Conservation (phyloP, 2,888 invertebrate species). For the Parochlus steinenii region DNA sequence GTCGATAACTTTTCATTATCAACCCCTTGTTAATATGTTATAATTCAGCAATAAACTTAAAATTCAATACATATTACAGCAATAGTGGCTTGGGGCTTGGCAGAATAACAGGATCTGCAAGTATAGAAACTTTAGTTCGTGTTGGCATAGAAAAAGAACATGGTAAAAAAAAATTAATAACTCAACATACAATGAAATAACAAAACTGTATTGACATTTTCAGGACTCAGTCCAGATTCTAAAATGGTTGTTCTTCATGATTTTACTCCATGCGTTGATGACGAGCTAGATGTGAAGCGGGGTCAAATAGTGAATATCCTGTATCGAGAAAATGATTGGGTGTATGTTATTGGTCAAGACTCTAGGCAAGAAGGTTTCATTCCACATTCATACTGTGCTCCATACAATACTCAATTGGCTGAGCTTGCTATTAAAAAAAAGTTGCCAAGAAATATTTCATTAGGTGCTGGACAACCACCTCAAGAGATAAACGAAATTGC, state of each 20-base stretch:
- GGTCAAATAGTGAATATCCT: constrained; percentile 90
- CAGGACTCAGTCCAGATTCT: constrained; percentile 77
- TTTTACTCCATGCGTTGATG: constrained; percentile 88
- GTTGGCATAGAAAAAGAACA: constrained; percentile 88
- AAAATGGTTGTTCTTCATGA: constrained; percentile 92
- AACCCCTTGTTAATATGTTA: neutral
- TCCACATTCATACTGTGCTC: constrained; percentile 85
- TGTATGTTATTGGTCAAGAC: constrained; percentile 83
- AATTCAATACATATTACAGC: constrained; percentile 31
- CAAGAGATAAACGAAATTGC: constrained; percentile 35
- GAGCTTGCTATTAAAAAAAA: constrained; percentile 78
- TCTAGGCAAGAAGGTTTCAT: constrained; percentile 86
- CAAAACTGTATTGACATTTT: too few species aligned
- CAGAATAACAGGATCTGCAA: constrained; percentile 85
- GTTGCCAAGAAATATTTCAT: constrained; percentile 48
- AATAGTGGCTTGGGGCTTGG: constrained; percentile 50
- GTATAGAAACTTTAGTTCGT: constrained; percentile 75
- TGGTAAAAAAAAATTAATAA: too few species aligned
- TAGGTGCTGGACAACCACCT: constrained; percentile 26
- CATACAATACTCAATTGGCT: constrained; percentile 58
- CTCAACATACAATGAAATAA: too few species aligned
- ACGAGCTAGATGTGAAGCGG: constrained; percentile 75
- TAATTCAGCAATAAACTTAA: neutral
- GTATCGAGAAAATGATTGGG: constrained; percentile 94
- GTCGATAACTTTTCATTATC: too few species aligned